Base-by-base conservation (phyloP, 2,113 vertebrate species). In the Girardinichthys multiradiatus region DNA sequence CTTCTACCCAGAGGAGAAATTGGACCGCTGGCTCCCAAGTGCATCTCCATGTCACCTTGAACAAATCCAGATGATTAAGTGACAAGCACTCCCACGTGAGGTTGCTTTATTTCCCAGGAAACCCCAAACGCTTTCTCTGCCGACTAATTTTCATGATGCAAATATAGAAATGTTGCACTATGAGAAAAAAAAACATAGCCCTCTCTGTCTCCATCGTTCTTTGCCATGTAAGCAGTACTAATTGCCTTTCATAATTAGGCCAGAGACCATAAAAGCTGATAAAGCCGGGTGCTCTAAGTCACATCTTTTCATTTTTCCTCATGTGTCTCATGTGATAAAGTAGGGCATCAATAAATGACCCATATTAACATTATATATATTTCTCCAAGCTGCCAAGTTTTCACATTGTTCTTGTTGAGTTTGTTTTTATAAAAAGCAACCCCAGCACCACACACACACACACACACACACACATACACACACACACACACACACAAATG, bases 161-260 rank as follows among this genome's bases (percentile, higher is more conserved):
- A 85, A 89, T 90, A 84, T 85, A 73, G 30, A 90, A 86, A 84
- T 86, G 85, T 77, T 80, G 83, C 64, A 62, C 58, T 77, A 14
- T 27, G 19, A 57, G 75, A 75, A 33, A 33, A 64, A 74, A 70
- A 54, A 77, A 73, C 73, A 80, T 64, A 13, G 42, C 51, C 30
- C 57, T 77, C 70, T 30, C 42, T 5, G 42, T 72, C 70, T 78
- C 76, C 77, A 54, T 76, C 79, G 64, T 70, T 71, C 75, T 67
- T 57, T 74, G 81, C 87, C 82, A 80, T 91, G 89, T 91, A 89
- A 88, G 86, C 83, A 80, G 67, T 80, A 82, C 91, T 94, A 94
- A 94, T 95, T 94, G 92, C 90, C 87, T 94, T 93, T 92, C 87
- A 91, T 94, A 94, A 95, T 94, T 94, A 94, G 92, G 89, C 90